Evolutionary conservation across 2,797 vertebrate species (phyloP).

Genomic region (Heliangelus exortis): DNA sequence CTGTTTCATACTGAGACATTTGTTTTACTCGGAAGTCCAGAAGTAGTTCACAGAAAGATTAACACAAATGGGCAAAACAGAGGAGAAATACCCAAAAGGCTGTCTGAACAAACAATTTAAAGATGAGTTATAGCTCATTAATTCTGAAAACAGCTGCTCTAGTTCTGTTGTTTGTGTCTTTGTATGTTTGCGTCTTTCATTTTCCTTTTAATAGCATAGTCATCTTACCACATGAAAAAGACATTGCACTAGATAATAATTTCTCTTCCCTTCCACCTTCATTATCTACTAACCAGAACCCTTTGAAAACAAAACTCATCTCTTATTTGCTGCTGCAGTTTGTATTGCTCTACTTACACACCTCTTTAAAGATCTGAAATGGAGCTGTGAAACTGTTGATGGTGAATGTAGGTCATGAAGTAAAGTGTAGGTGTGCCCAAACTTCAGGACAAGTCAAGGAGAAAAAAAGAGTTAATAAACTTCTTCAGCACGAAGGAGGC

Average conservation of each 20-base stretch:
- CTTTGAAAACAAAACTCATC: conserved; percentile 9
- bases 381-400: background rate
- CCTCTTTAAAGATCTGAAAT: background rate
- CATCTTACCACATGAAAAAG: background rate
- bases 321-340: background rate
- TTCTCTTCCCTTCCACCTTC: background rate
- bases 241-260: background rate
- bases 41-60: background rate
- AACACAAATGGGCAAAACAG: background rate
- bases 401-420: background rate
- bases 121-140: background rate
- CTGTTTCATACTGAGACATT: background rate
- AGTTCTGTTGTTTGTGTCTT: background rate
- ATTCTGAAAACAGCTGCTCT: background rate
- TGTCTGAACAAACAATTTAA: background rate
- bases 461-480: conserved; percentile 11
- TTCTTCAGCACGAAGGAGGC: background rate
- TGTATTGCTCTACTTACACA: background rate
- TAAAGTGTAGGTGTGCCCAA: conserved; percentile 9
- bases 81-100: background rate
- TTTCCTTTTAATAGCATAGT: background rate
- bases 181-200: background rate
- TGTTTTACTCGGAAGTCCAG: background rate
- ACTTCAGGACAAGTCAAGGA: background rate
- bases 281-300: background rate